Conservation (phyloP, 2,888 invertebrate genomes). For the Drosophila flavopinicola region DNA sequence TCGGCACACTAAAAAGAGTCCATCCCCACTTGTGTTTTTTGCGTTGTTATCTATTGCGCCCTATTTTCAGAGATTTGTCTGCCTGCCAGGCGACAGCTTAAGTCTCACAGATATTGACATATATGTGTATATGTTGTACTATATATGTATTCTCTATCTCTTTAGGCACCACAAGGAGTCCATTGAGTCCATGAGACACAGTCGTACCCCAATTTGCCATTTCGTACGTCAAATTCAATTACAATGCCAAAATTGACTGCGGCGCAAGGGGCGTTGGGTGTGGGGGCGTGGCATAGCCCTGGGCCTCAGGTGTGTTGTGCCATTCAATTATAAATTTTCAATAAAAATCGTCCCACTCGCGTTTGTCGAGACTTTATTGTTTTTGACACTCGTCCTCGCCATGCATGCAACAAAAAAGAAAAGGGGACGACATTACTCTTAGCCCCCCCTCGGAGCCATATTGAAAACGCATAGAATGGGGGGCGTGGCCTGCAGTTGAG, state of each 20-base stretch:
- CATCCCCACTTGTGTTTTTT: no score
- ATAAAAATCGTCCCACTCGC: conserved; percentile 63
- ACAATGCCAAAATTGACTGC: conserved; percentile 17
- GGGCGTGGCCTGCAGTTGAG: conserved; percentile 36
- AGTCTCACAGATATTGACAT: conserved; percentile 5
- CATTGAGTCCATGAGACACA: conserved; percentile 1
- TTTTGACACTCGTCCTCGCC: conserved; percentile 66
- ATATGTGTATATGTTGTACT: not conserved
- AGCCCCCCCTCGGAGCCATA: conserved; percentile 6
- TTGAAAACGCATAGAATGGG: conserved; percentile 36
- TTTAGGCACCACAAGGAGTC: conserved; percentile 10
- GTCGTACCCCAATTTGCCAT: conserved; percentile 35
- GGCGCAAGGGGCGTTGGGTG: not conserved
- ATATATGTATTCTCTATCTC: conserved; percentile 5
- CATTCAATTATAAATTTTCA: conserved; percentile 82
- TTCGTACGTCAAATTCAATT: conserved; percentile 68
- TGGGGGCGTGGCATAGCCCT: conserved; percentile 5
- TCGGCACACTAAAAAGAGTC: no score
- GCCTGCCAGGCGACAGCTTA: conserved; percentile 6
- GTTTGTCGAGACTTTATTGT: conserved; percentile 60
- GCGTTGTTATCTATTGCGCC: no score
- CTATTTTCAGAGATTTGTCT: conserved; percentile 38
- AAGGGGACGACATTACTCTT: conserved; percentile 6
- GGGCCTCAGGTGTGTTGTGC: conserved; percentile 78
- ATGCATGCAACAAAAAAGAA: conserved; percentile 21